phyloP scores from a whole-genome alignment of 2,797 vertebrate genomes.

The Dermochelys coriacea region DNA sequence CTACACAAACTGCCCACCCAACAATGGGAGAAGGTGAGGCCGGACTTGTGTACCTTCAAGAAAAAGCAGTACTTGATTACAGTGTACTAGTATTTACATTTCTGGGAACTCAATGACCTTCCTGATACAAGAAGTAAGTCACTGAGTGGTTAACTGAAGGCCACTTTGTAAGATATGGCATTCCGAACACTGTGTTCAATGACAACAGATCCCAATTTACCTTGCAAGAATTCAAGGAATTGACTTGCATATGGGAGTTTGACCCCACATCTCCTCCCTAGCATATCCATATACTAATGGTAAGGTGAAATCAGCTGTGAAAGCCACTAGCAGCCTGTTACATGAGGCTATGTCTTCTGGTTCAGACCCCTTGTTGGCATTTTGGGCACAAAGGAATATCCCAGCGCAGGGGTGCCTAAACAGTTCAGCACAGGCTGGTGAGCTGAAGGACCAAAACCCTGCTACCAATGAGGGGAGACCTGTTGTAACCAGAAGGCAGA shows the following conservation, averaged over 20 bases:
- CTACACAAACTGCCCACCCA: too few relatives aligned
- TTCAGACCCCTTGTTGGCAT: background rate
- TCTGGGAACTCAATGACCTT: background rate
- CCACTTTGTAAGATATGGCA: background rate
- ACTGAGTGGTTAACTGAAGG: background rate
- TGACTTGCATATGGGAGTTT: background rate
- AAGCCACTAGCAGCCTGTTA: background rate
- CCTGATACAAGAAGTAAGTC: background rate
- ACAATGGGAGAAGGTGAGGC: too few relatives aligned
- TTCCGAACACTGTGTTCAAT: background rate
- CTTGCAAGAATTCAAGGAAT: background rate
- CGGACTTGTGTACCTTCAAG: too few relatives aligned
- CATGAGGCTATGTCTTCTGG: background rate
- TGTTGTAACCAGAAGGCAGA: background rate
- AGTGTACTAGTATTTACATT: background rate
- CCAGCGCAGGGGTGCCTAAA: background rate
- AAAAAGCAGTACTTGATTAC: background rate
- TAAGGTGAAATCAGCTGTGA: background rate
- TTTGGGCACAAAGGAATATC: background rate
- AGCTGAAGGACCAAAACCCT: background rate
- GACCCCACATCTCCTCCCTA: background rate
- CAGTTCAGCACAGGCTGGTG: background rate
- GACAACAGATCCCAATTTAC: background rate
- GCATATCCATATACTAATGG: background rate
- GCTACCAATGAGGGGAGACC: background rate